phyloP scores from a whole-genome alignment of 2,797 vertebrate genomes.

The Podargus strigoides region DNA sequence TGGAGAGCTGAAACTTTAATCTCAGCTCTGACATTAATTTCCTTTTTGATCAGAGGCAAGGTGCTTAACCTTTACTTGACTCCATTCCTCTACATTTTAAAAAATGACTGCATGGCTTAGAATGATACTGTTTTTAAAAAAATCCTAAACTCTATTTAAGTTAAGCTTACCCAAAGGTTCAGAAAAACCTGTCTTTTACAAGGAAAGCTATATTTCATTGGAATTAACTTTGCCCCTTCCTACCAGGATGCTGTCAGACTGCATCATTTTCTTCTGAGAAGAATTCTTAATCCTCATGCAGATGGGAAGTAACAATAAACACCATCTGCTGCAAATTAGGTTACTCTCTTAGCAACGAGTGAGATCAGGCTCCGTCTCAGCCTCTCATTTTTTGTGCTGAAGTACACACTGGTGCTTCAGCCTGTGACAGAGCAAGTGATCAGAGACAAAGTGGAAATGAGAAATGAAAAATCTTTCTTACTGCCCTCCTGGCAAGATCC shows the following conservation, averaged over 20 bases:
- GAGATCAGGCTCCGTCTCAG: neutral
- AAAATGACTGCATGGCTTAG: neutral
- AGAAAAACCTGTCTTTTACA: neutral
- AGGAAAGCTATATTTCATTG: neutral
- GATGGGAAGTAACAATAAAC: conserved; percentile 67
- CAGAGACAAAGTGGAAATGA: neutral
- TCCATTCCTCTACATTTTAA: neutral
- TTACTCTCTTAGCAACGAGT: conserved; percentile 54
- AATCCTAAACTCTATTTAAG: neutral
- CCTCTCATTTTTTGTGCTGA: conserved; percentile 22
- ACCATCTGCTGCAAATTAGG: conserved; percentile 59
- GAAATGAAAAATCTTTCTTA: neutral
- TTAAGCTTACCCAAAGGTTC: neutral
- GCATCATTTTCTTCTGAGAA: conserved; percentile 29
- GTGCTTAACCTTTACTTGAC: neutral
- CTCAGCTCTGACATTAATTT: neutral
- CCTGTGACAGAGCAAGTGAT: neutral
- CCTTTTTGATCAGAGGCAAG: neutral
- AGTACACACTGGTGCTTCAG: neutral
- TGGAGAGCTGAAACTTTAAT: neutral
- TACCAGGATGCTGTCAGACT: conserved; percentile 16
- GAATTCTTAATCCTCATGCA: conserved; percentile 56
- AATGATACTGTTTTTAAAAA: neutral
- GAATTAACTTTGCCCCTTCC: conserved; percentile 23
- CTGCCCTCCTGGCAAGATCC: neutral